Percentiles rank a stretch among this genome's conserved stretches.
phyloP scores from a whole-genome alignment of 2,797 vertebrate species.

The Tympanoctomys barrerae region DNA sequence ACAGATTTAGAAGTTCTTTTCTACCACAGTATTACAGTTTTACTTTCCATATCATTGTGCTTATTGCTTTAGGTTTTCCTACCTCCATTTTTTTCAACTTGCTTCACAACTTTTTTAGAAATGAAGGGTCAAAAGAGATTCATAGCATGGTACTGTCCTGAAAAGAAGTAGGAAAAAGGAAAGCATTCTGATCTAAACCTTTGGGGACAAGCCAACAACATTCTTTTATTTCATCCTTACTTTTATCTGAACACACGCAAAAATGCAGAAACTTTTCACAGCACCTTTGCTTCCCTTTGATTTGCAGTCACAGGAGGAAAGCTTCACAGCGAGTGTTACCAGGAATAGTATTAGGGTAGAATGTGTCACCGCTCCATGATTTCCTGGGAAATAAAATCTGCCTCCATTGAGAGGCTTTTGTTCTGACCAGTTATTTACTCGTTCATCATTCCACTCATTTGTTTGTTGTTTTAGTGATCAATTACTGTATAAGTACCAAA shows the following conservation, averaged over 20 bases:
- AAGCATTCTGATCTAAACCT: background rate
- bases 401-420: background rate
- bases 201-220: background rate
- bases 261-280: background rate
- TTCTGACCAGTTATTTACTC: background rate
- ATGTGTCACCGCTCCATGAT: background rate
- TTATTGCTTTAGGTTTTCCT: background rate
- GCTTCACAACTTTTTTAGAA: constrained; percentile 50
- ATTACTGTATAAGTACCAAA: background rate
- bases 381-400: background rate
- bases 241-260: background rate
- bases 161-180: background rate
- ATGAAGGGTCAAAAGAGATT: background rate
- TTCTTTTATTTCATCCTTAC: background rate
- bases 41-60: constrained; percentile 10
- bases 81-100: constrained; percentile 3
- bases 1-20: constrained; percentile 26
- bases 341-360: background rate
- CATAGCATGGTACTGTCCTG: background rate
- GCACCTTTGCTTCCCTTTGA: background rate
- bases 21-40: constrained; percentile 34
- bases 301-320: background rate
- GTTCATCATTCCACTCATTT: background rate
- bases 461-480: constrained; percentile 1
- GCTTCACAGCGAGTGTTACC: background rate